A percentile compares a stretch with the other conserved stretches of the same genome.
Evolutionary conservation across 2,113 vertebrate genomes (phyloP).

Genomic region (Philantomba maxwellii): DNA sequence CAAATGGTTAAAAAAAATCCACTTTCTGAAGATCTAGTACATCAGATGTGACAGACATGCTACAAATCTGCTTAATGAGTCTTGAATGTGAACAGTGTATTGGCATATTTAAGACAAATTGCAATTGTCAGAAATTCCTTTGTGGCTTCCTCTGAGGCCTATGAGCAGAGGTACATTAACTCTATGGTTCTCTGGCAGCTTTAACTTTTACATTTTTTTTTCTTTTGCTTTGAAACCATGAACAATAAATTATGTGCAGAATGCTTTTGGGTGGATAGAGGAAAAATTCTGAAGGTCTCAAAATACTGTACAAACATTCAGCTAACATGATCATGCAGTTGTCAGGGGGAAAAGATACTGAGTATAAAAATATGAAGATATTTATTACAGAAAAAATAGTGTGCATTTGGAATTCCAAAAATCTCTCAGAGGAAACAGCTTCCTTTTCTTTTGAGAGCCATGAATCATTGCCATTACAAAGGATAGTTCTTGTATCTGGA

Average conservation of each 20-base stretch:
- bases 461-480: not conserved
- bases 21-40: not conserved
- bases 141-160: not conserved
- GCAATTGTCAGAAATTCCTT: constrained; percentile 22
- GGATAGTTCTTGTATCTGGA: not conserved
- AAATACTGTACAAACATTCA: not conserved
- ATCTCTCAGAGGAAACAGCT: not conserved
- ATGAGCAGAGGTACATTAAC: not conserved
- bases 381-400: not conserved
- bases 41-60: not conserved
- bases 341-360: not conserved
- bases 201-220: not conserved
- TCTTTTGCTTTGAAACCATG: not conserved
- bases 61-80: constrained; percentile 29
- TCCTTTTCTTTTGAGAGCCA: not conserved
- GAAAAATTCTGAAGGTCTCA: not conserved
- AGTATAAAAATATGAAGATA: not conserved
- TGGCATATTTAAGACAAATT: constrained; percentile 50
- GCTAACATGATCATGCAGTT: not conserved
- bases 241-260: not conserved
- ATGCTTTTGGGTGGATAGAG: not conserved
- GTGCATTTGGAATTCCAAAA: not conserved
- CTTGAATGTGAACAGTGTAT: constrained; percentile 26
- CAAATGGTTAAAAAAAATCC: not conserved
- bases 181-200: not conserved